A percentile compares a stretch with the other conserved stretches of the same genome.
phyloP scores from a whole-genome alignment of 2,113 vertebrate species.

The Istiophorus platypterus region DNA sequence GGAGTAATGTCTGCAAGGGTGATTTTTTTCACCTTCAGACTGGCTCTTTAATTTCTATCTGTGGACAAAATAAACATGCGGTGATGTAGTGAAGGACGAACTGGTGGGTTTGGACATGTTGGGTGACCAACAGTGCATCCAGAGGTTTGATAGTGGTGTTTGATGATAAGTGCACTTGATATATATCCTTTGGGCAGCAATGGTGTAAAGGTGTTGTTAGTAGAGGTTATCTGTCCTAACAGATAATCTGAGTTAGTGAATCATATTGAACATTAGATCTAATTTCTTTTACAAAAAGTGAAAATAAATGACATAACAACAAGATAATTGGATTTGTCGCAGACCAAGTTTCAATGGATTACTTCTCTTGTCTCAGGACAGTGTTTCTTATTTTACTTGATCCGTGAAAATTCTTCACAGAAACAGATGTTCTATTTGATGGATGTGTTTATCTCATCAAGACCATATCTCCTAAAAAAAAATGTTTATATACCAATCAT shows the following conservation, averaged over 20 bases:
- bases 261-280: conserved; percentile 53
- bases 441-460: neutral
- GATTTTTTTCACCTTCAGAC: conserved; percentile 54
- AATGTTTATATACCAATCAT: neutral
- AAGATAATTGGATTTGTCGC: conserved; percentile 42
- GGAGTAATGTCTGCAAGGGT: conserved; percentile 69
- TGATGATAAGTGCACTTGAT: conserved; percentile 75
- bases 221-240: conserved; percentile 59
- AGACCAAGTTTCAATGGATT: conserved; percentile 31
- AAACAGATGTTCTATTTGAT: neutral
- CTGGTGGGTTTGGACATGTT: conserved; percentile 70
- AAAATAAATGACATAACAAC: conserved; percentile 50
- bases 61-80: conserved; percentile 40
- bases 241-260: conserved; percentile 56
- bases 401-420: neutral
- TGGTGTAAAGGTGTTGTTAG: conserved; percentile 62
- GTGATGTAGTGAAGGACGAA: conserved; percentile 48
- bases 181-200: conserved; percentile 62
- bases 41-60: conserved; percentile 62
- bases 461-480: neutral
- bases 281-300: conserved; percentile 49
- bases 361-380: conserved; percentile 24
- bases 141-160: conserved; percentile 76
- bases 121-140: conserved; percentile 58
- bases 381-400: conserved; percentile 1